phyloP scores from a whole-genome alignment of 92 coral and sea anemone genomes.

The Desmophyllum pertusum region DNA sequence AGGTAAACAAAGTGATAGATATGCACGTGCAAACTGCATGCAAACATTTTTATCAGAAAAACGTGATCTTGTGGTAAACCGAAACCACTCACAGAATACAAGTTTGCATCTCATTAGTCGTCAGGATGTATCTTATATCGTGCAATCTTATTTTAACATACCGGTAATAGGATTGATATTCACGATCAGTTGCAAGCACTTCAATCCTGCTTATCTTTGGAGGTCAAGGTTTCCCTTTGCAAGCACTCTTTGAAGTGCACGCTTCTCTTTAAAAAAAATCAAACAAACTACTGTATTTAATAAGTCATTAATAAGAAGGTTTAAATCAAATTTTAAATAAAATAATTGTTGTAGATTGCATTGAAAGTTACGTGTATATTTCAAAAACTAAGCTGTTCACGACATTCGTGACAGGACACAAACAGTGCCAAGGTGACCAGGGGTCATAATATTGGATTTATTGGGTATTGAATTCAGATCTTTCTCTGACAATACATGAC shows the following conservation, averaged over 20 bases:
- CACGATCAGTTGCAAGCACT: neutral
- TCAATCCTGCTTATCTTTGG: neutral
- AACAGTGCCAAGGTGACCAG: neutral
- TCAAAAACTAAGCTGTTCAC: neutral
- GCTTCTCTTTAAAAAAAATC: neutral
- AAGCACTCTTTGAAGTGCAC: neutral
- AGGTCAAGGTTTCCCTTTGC: neutral
- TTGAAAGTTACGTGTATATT: too few relatives aligned
- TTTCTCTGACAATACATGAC: neutral
- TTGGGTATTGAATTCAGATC: neutral
- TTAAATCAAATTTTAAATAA: too few relatives aligned
- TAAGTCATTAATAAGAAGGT: neutral
- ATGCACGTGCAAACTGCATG: conserved; percentile 11
- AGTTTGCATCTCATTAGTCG: neutral
- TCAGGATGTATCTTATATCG: neutral
- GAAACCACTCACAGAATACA: neutral
- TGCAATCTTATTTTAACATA: neutral
- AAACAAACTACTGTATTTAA: neutral
- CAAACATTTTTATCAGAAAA: neutral
- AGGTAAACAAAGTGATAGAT: conserved; percentile 60
- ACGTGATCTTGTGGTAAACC: neutral
- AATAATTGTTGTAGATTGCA: neutral
- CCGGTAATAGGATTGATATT: too few relatives aligned
- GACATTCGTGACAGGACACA: neutral
- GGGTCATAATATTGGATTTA: neutral